Percentiles rank a stretch among this genome's conserved stretches.
phyloP scores from a whole-genome alignment of 2,797 vertebrate species.

The Lepus oiostolus region DNA sequence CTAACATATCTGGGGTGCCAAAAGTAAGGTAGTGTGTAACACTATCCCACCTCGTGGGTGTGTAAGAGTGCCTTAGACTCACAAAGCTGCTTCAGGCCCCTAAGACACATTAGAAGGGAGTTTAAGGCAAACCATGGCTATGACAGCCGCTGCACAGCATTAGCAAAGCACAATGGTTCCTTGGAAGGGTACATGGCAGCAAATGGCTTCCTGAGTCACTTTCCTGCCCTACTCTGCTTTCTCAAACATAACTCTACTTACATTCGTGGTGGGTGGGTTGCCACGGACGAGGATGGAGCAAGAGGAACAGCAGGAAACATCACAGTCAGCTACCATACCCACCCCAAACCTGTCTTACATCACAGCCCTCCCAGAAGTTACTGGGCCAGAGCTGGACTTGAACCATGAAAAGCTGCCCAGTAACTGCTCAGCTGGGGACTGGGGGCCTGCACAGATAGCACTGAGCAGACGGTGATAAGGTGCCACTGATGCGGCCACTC shows the following conservation, averaged over 20 bases:
- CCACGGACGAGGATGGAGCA: neutral
- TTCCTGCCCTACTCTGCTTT: neutral
- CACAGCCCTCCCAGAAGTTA: neutral
- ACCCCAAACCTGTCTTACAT: neutral
- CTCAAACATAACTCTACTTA: neutral
- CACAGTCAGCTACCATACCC: neutral
- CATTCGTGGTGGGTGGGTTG: neutral
- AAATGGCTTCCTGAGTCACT: neutral
- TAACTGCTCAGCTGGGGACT: neutral
- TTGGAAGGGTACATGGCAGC: neutral
- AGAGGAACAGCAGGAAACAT: neutral
- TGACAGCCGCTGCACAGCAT: neutral
- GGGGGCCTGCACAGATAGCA: neutral
- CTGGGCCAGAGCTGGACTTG: neutral
- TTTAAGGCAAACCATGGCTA: neutral
- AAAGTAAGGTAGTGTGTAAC: neutral
- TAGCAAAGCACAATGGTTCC: neutral
- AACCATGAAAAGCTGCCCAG: neutral
- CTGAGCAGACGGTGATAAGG: neutral
- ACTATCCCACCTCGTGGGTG: neutral
- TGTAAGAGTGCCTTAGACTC: neutral
- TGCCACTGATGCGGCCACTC: too few relatives aligned
- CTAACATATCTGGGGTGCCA: neutral
- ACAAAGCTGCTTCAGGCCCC: neutral
- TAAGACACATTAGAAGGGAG: conserved; percentile 20